Evolutionary conservation across 2,888 invertebrate species (phyloP), one percentile per base, ranked within the genome.

Genomic region (Mongoloraphidia duomilia): DNA sequence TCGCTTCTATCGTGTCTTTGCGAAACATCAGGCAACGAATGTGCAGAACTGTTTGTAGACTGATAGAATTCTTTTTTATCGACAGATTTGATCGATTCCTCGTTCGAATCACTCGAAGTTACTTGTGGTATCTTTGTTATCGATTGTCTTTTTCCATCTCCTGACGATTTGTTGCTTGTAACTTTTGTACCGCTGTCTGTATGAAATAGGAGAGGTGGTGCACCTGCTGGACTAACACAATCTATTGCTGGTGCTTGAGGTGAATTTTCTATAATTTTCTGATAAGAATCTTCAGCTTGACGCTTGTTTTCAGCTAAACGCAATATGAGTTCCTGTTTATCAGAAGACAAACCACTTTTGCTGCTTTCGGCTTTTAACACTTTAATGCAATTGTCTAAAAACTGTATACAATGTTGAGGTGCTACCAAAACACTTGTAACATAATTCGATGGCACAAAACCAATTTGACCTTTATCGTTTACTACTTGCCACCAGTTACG

Each of bases 401-500:
- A 88, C 53, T 78, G 75, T 41, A 84, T 68, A 61, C 81, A 75
- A 61, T 82, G 84, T 58, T 81, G 79, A 12, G 84, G 81, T 56
- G 63, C 68, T 63, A 87, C 88, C 74, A 84, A 83, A 59, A 85
- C 76, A 59, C 78, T 75, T 59, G 82, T 79, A 49, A 89, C 87
- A 69, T 89, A 89, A 74, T 89, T 89, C 46, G 87, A 88, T 52
- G 89, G 89, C 56, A 89, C 86, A 62, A 86, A 89, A 46, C 89
- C 89, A 56, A 87, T 77, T 65, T 85, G 82, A 58, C 87, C 89
- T 63, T 77, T 79, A 64, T 76, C 80, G 69, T 86, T 87, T 57
- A 88, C 81, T 44, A 89, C 88, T 72, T 86, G 85, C 88, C 87
- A 89, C 89, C 88, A 89, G 64, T 89, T 88, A 54, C 81, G 75